A percentile compares a stretch with the other conserved stretches of the same genome.
These are phyloP conservation scores for Dromius quadrimaculatus DNA, from an alignment of 2,888 invertebrate genomes.

Conservation along the genomic window DNA sequence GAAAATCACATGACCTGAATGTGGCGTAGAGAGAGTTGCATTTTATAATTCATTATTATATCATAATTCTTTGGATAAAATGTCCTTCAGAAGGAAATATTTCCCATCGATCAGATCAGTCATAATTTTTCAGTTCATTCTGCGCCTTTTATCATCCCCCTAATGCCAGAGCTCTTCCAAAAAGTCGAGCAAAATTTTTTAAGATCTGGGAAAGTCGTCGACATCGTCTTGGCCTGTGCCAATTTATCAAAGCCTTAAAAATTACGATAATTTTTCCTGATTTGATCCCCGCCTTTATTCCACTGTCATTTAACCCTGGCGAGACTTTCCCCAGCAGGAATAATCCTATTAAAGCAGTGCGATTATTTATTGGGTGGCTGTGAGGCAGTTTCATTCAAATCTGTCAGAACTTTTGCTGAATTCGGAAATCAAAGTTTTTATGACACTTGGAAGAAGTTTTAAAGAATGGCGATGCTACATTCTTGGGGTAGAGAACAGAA, in stretches of 20 bases:
- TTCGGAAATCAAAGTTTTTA: slow-evolving; percentile 49
- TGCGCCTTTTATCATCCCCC: neutral
- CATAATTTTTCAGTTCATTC: slow-evolving; percentile 20
- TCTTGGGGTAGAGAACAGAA: neutral
- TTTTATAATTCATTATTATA: too few species aligned
- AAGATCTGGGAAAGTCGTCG: neutral
- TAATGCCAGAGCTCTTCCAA: neutral
- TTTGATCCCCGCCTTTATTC: slow-evolving; percentile 42
- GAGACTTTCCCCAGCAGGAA: neutral
- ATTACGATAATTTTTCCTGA: slow-evolving; percentile 48
- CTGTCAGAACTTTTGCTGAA: slow-evolving; percentile 41
- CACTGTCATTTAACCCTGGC: slow-evolving; percentile 13
- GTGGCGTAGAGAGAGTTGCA: too few species aligned
- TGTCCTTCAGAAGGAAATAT: neutral
- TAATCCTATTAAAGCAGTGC: slow-evolving; percentile 47
- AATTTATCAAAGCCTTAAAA: slow-evolving; percentile 46
- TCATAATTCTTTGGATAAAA: too few species aligned
- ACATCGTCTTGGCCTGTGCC: neutral
- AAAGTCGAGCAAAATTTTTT: neutral
- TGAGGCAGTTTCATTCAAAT: slow-evolving; percentile 39
- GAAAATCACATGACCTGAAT: too few species aligned
- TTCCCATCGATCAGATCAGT: neutral
- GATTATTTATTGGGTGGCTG: slow-evolving; percentile 45
- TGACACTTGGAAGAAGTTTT: slow-evolving; percentile 38
- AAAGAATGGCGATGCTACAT: slow-evolving; percentile 3